These are phyloP conservation scores for Furnarius figulus DNA, from an alignment of 2,113 vertebrate genomes.

Conservation along the genomic window DNA sequence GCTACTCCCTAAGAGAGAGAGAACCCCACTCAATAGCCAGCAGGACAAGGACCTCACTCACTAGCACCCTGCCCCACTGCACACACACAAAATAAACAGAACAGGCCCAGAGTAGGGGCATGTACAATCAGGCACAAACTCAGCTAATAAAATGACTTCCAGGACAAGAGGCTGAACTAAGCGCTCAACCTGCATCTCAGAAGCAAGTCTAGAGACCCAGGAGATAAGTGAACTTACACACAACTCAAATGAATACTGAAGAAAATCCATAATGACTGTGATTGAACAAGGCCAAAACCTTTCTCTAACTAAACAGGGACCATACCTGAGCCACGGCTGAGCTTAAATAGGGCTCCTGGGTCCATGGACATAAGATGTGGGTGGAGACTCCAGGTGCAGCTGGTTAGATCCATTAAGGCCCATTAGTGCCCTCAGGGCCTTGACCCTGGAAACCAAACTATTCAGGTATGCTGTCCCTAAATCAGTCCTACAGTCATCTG, in stretches of 20 bases:
- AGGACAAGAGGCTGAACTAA: neutral
- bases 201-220: rapidly evolving
- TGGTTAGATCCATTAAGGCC: neutral
- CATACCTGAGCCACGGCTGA: rapidly evolving
- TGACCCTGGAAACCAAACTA: neutral
- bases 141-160: neutral
- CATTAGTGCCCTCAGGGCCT: neutral
- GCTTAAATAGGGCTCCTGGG: neutral
- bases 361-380: neutral
- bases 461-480: neutral
- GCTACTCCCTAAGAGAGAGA: neutral
- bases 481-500: neutral
- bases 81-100: neutral
- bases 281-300: rapidly evolving
- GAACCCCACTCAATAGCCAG: neutral
- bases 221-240: rapidly evolving
- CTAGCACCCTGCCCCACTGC: neutral
- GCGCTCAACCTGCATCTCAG: rapidly evolving
- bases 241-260: rapidly evolving
- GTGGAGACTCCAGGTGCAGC: neutral
- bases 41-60: neutral
- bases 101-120: neutral
- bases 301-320: rapidly evolving
- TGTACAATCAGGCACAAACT: neutral
- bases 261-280: rapidly evolving